Evolutionary conservation across 2,113 vertebrate genomes (phyloP).

Genomic region (Myiozetetes cayanensis): DNA sequence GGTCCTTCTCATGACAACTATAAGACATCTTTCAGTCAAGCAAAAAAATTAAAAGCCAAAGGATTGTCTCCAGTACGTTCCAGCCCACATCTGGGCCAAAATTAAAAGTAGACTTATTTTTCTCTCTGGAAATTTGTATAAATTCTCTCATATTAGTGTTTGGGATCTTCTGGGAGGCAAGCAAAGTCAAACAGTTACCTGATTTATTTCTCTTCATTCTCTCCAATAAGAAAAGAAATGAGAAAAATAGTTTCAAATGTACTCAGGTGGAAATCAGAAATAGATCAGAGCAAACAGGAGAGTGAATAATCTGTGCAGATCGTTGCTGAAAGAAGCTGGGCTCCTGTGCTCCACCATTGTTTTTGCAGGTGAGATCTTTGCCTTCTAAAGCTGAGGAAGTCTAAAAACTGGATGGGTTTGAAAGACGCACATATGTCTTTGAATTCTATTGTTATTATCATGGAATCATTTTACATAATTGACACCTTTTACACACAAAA

Average conservation of each 20-base stretch:
- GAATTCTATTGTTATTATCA: constrained; percentile 21
- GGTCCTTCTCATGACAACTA: background rate
- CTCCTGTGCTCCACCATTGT: background rate
- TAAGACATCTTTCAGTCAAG: background rate
- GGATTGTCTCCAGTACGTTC: background rate
- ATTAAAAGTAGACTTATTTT: background rate
- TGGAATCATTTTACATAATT: constrained; percentile 24
- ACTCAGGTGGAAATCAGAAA: background rate
- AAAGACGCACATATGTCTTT: constrained; percentile 28
- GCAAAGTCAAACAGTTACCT: background rate
- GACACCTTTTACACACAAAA: background rate
- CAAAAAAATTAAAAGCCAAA: background rate
- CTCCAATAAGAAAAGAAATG: background rate
- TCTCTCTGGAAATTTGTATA: background rate
- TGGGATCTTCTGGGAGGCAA: background rate
- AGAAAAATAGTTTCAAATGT: background rate
- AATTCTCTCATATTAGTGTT: background rate
- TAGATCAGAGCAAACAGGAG: background rate
- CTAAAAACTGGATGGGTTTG: constrained; percentile 22
- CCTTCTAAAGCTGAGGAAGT: background rate
- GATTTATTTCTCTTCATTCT: background rate
- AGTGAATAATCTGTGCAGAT: background rate
- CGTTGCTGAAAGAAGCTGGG: background rate
- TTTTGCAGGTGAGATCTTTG: constrained; percentile 58
- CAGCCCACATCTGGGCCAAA: background rate